Conservation (phyloP, 1,140 invertebrate genomes). For the Papilio dardanus region DNA sequence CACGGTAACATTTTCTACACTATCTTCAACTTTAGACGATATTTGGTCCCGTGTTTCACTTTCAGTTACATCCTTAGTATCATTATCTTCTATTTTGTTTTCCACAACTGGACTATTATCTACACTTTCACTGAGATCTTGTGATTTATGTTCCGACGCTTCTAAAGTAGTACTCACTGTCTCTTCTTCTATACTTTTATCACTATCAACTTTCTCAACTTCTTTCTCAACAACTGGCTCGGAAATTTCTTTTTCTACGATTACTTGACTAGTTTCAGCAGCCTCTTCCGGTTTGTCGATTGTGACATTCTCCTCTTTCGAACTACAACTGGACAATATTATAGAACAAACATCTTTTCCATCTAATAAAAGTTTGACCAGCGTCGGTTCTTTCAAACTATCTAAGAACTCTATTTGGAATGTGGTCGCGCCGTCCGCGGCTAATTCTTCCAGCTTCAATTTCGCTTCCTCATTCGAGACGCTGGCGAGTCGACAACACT, state of each 20-base stretch:
- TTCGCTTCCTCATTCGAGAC: conserved; percentile 71
- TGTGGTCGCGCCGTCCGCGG: conserved; percentile 63
- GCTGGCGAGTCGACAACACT: conserved; percentile 83
- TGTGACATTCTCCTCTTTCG: conserved; percentile 26
- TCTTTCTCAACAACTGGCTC: background rate
- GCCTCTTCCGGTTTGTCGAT: conserved; percentile 17
- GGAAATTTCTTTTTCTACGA: background rate
- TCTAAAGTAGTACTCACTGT: conserved; percentile 43
- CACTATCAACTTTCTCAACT: conserved; percentile 1
- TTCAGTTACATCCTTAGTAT: conserved; percentile 41
- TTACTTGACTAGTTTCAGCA: conserved; percentile 9
- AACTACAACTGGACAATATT: conserved; percentile 43
- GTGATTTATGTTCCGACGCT: conserved; percentile 43
- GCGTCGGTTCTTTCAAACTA: conserved; percentile 69
- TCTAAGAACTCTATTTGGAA: conserved; percentile 82
- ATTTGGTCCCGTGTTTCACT: conserved; percentile 13
- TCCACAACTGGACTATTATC: conserved; percentile 67
- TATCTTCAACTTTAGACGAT: conserved; percentile 13
- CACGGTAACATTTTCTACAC: conserved; percentile 22
- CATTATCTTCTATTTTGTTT: conserved; percentile 60
- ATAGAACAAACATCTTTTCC: conserved; percentile 63
- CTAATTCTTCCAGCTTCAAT: conserved; percentile 79
- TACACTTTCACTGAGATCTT: conserved; percentile 63
- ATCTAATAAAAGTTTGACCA: conserved; percentile 70
- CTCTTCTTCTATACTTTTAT: conserved; percentile 27